These are phyloP conservation scores for Pinctada fucata DNA, from an alignment of 2,888 invertebrate species.

Conservation along the genomic window DNA sequence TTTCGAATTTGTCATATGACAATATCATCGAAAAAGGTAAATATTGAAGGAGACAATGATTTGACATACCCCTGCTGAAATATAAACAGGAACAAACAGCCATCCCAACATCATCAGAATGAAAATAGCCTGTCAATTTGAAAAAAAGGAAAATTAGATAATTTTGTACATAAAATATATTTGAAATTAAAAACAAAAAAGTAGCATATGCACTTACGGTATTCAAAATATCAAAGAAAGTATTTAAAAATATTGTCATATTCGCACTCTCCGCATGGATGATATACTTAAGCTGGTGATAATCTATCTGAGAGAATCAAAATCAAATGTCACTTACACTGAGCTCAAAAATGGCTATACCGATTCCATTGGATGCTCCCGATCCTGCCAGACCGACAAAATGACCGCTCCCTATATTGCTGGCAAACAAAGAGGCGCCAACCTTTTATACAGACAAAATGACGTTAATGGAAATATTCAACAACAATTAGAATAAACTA, in stretches of 20 bases:
- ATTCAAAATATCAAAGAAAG: too few relatives aligned
- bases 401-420: conserved; percentile 78
- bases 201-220: too few relatives aligned
- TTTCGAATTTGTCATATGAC: too few relatives aligned
- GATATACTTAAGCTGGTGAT: too few relatives aligned
- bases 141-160: too few relatives aligned
- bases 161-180: too few relatives aligned
- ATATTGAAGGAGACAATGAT: too few relatives aligned
- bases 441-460: conserved; percentile 51
- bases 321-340: conserved; percentile 69
- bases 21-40: too few relatives aligned
- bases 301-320: too few relatives aligned
- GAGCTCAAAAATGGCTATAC: conserved; percentile 77
- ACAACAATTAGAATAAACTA: not conserved
- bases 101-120: conserved; percentile 79
- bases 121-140: conserved; percentile 77
- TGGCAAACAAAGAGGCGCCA: conserved; percentile 76
- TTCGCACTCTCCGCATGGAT: too few relatives aligned
- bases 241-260: too few relatives aligned
- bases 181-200: too few relatives aligned
- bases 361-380: conserved; percentile 77
- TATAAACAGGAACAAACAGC: conserved; percentile 80
- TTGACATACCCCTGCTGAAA: conserved; percentile 75
- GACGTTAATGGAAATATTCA: not conserved
- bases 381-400: conserved; percentile 78